Percentiles rank a stretch among this genome's conserved stretches.
These are phyloP conservation scores for Apamea sordens DNA, from an alignment of 2,888 invertebrate genomes.

Conservation along the genomic window DNA sequence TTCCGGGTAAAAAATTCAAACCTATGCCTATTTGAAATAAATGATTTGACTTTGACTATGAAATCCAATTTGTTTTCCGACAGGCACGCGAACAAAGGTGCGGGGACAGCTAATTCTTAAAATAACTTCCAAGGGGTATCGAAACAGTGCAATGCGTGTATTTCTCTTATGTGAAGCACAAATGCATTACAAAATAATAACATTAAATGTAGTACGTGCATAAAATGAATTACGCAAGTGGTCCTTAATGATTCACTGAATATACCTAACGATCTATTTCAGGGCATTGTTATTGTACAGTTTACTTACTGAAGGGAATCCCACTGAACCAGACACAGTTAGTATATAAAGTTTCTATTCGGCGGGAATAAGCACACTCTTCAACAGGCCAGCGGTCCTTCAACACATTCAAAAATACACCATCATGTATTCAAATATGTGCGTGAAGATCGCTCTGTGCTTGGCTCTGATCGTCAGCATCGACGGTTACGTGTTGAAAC, in stretches of 20 bases:
- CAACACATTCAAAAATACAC: slow-evolving; percentile 56
- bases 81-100: too few species aligned
- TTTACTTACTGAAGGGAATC: slow-evolving; percentile 10
- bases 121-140: neutral
- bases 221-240: neutral
- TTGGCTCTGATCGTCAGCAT: slow-evolving; percentile 58
- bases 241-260: slow-evolving; percentile 20
- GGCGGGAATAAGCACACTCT: slow-evolving; percentile 5
- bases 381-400: slow-evolving; percentile 10
- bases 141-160: neutral
- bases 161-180: neutral
- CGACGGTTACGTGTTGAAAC: slow-evolving; percentile 59
- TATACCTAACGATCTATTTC: neutral
- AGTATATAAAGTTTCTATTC: slow-evolving; percentile 42
- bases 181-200: neutral
- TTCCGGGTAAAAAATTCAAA: too few species aligned
- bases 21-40: too few species aligned
- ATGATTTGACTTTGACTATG: too few species aligned
- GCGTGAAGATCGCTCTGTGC: slow-evolving; percentile 59
- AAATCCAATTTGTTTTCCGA: too few species aligned
- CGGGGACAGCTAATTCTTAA: too few species aligned
- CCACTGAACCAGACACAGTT: neutral
- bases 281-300: neutral
- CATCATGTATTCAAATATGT: slow-evolving; percentile 59
- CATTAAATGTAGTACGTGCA: neutral